Percentiles rank a stretch among this genome's conserved stretches.
Conservation (phyloP, 2,888 invertebrate species). For the Pristionchus mayeri region DNA sequence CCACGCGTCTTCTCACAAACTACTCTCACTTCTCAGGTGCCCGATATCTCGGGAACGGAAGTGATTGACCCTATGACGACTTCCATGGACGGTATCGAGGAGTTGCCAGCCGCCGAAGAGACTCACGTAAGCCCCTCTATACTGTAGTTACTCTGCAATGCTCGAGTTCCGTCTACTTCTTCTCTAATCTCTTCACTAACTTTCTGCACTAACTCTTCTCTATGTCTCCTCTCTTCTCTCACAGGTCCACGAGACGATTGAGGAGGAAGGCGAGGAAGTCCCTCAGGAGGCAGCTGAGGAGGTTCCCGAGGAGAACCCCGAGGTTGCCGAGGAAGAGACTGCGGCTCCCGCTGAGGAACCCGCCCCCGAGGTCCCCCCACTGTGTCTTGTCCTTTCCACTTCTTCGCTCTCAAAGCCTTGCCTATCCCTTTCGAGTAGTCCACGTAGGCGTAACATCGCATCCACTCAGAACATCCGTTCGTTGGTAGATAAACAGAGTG, state of each 20-base stretch:
- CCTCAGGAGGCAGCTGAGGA: conserved; percentile 14
- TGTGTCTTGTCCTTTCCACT: background rate
- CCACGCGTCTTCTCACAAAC: too few species aligned
- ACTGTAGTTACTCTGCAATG: background rate
- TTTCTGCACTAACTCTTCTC: background rate
- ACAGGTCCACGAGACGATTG: conserved; percentile 63
- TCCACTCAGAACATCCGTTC: background rate
- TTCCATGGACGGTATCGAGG: conserved; percentile 75
- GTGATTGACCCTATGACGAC: conserved; percentile 75
- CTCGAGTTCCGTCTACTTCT: background rate
- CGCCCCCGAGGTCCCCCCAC: conserved; percentile 50
- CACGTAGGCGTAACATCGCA: background rate
- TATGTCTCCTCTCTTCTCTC: conserved; percentile 28
- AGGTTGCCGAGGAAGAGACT: conserved; percentile 53
- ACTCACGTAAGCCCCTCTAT: conserved; percentile 58
- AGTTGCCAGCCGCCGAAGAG: conserved; percentile 69
- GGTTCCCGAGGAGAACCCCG: conserved; percentile 61
- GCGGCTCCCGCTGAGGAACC: conserved; percentile 55
- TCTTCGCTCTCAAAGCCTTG: conserved; percentile 44
- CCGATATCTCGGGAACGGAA: conserved; percentile 75
- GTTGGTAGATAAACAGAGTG: background rate
- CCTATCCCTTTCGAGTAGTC: background rate
- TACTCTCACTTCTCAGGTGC: conserved; percentile 67
- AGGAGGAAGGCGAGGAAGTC: conserved; percentile 62
- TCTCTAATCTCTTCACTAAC: background rate